Percentiles rank a stretch among this genome's conserved stretches.
These are phyloP conservation scores for Bembecia ichneumoniformis DNA, from an alignment of 2,888 invertebrate species.

Conservation along the genomic window DNA sequence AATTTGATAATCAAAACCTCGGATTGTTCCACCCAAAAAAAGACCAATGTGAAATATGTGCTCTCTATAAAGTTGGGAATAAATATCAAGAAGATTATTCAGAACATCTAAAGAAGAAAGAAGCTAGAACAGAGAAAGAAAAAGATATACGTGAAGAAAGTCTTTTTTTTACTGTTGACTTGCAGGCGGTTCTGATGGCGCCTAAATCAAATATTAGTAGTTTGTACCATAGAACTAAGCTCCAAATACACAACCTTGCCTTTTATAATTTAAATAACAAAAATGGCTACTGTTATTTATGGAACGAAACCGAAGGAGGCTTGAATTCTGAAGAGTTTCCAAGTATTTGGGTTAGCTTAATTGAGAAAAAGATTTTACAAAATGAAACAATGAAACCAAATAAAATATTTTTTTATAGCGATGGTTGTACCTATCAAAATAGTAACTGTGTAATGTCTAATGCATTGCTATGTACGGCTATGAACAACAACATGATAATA, in stretches of 20 bases:
- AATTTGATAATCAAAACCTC: conserved; percentile 2
- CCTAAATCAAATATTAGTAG: conserved; percentile 8
- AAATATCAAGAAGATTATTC: background rate
- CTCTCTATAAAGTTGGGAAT: conserved; percentile 3
- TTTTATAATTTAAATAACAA: conserved; percentile 6
- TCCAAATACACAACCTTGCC: conserved; percentile 8
- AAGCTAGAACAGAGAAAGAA: conserved; percentile 10
- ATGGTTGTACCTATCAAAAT: conserved; percentile 8
- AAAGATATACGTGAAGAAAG: conserved; percentile 8
- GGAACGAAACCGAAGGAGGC: conserved; percentile 8
- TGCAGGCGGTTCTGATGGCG: conserved; percentile 9
- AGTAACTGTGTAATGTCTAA: conserved; percentile 5
- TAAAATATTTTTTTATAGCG: conserved; percentile 8
- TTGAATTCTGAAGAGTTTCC: conserved; percentile 9
- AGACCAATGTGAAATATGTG: conserved; percentile 5
- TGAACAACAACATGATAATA: conserved; percentile 5
- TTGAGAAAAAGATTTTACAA: conserved; percentile 5
- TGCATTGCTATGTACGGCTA: conserved; percentile 3
- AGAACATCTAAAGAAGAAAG: conserved; percentile 7
- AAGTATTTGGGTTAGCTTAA: conserved; percentile 5
- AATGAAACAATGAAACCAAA: conserved; percentile 3
- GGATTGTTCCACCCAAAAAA: conserved; percentile 1
- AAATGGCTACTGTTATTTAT: conserved; percentile 10
- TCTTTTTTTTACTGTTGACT: conserved; percentile 9
- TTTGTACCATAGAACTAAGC: conserved; percentile 12